Base-by-base conservation (phyloP, 2,797 vertebrate genomes). In the Anniella stebbinsi region DNA sequence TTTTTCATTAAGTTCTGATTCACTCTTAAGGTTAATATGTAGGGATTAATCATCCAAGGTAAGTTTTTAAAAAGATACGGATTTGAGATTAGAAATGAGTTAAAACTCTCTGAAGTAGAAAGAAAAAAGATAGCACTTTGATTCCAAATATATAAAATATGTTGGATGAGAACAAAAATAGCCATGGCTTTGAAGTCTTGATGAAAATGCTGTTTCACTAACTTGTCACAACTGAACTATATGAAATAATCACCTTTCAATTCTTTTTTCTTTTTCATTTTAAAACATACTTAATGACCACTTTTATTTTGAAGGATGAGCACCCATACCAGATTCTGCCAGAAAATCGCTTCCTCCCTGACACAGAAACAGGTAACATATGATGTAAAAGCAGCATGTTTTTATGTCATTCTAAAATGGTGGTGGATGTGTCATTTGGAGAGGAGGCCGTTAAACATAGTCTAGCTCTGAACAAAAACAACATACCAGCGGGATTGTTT, bases 151-250 rank as follows among this genome's bases (percentile, higher is more conserved):
- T 93, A 90, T 90, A 90, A 95, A 89, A 91, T 87, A 66, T 73
- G 72, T 94, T 88, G 88, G 72, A 95, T 88, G 88, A 87, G 93
- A 94, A 86, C 78, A 93, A 91, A 88, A 95, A 91, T 72, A 95
- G 91, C 87, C 92, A 82, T 88, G 86, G 88, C 95, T 96, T 96
- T 95, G 94, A 95, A 95, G 91, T 94, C 88, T 88, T 94, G 90
- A 95, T 95, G 93, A 92, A 91, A 86, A 90, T 83, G 91, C 80
- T 92, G 87, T 91, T 93, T 88, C 87, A 38, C 88, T 87, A 82
- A 93, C 54, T 89, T 87, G 57, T 93, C 80, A 36, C 78, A 91
- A 90, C 70, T 88, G 23, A 77, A 77, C 51, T 70, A 76, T 91
- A 92, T 0, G 0, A 90, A 91, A 93, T 54, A 87, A 18, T 80